Evolutionary conservation across 1,140 invertebrate species (phyloP), one percentile per base, ranked within the genome.

Genomic region (Drosophila pseudoobscura): DNA sequence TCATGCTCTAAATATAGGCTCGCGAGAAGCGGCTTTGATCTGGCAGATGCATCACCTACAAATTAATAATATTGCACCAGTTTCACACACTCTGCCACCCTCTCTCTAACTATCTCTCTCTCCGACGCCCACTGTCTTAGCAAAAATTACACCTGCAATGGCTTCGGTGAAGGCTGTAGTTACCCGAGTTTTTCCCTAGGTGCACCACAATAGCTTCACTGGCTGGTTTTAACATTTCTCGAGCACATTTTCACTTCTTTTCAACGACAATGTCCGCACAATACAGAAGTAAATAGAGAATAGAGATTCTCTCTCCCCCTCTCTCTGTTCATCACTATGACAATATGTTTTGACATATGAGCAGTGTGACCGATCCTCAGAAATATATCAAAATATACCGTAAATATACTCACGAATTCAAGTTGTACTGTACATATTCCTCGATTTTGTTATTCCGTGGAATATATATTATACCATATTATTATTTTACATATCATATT

Each of bases 1-100:
- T 66, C 64, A 65, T 66, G 29, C 47, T 65, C 64, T 68, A 68
- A 66, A 46, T 65, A 54, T 68, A 54, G 44, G 24, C 39, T 39
- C 22, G 29, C 9, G 31, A 11, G 31, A 35, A 35, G 31, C 31
- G 31, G 31, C 3, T 39, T 54, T 29, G 17, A 31, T 64, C 29
- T 50, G 62, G 24, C 62, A 63, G 62, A 51, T 64, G 59, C 62
- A 65, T 65, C 22, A 46, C 45, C 41, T 45, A 53, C 39, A 53
- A 46, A n/a, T 44, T 45, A 45, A 51, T n/a, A 68, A 7, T 17
- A 51, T 24, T 52, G 68, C 65, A 52, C 68, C 54, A 58, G 41
- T 20, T 61, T 43, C 24, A 6, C 29, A 7, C 22, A 17, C 17
- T 44, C 26, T n/a, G 24, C 0, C 24, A 26, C 44, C 50, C 17